Conservation (phyloP, 2,113 vertebrate species). For the Myxocyprinus asiaticus region DNA sequence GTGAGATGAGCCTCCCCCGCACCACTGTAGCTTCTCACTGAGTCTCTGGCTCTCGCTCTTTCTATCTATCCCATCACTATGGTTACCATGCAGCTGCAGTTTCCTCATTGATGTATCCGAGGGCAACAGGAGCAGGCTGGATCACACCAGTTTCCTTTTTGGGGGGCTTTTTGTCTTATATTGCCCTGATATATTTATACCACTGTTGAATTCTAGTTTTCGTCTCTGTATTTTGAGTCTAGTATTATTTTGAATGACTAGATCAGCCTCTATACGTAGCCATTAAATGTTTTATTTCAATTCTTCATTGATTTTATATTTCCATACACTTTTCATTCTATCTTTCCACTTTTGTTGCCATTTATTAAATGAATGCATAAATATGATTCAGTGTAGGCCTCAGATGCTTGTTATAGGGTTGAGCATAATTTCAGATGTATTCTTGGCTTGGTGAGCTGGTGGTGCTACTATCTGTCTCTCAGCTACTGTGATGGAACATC, state of each 20-base stretch:
- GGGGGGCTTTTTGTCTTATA: conserved; percentile 52
- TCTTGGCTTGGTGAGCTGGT: background rate
- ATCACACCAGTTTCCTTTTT: conserved; percentile 71
- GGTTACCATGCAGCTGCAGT: conserved; percentile 80
- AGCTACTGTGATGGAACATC: conserved; percentile 1
- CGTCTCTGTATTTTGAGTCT: background rate
- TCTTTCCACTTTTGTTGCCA: background rate
- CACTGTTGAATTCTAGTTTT: conserved; percentile 29
- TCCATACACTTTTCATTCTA: background rate
- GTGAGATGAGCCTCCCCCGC: conserved; percentile 71
- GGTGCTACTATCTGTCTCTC: background rate
- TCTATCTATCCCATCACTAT: conserved; percentile 69
- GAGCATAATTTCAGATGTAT: background rate
- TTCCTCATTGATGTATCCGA: conserved; percentile 80
- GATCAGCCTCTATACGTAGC: background rate
- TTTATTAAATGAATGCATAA: background rate
- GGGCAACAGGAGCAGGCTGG: conserved; percentile 81
- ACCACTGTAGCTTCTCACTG: conserved; percentile 56
- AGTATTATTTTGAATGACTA: background rate
- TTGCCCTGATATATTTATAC: conserved; percentile 24
- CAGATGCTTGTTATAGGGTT: background rate
- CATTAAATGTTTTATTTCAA: background rate
- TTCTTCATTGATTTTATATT: background rate
- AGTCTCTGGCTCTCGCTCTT: conserved; percentile 32
- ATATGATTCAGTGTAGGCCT: background rate